A percentile compares a stretch with the other conserved stretches of the same genome.
phyloP scores from a whole-genome alignment of 2,113 vertebrate genomes.

The Ophthalmotilapia sp. region DNA sequence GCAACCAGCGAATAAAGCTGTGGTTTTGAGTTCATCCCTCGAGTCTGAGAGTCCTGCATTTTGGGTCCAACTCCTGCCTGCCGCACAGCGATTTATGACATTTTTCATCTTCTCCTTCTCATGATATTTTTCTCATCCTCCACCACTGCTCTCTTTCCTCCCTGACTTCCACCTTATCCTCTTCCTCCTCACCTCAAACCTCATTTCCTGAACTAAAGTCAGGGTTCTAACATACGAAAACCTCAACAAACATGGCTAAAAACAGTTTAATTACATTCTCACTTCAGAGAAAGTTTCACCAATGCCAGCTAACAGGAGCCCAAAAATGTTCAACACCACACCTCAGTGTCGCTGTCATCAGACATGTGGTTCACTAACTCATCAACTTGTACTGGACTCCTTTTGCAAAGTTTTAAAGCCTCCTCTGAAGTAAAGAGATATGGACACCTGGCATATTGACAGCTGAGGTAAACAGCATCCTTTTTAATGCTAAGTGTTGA shows the following conservation, averaged over 20 bases:
- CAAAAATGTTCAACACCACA: background rate
- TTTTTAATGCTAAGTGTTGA: background rate
- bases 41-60: no score
- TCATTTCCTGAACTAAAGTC: background rate
- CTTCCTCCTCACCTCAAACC: background rate
- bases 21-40: no score
- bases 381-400: background rate
- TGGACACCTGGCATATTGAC: background rate
- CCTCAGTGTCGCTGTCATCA: background rate
- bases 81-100: no score
- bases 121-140: fast-evolving
- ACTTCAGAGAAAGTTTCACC: background rate
- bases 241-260: background rate
- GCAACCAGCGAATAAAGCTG: no score
- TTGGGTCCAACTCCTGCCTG: no score
- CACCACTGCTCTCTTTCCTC: background rate
- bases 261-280: background rate
- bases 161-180: background rate
- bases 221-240: background rate
- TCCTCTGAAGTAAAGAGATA: fast-evolving
- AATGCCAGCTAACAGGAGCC: fast-evolving
- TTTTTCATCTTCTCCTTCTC: background rate
- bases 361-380: background rate
- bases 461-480: background rate
- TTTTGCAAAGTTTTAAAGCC: background rate